A percentile compares a stretch with the other conserved stretches of the same genome.
These are phyloP conservation scores for Suillia variegata DNA, from an alignment of 2,888 invertebrate genomes.

Conservation along the genomic window DNA sequence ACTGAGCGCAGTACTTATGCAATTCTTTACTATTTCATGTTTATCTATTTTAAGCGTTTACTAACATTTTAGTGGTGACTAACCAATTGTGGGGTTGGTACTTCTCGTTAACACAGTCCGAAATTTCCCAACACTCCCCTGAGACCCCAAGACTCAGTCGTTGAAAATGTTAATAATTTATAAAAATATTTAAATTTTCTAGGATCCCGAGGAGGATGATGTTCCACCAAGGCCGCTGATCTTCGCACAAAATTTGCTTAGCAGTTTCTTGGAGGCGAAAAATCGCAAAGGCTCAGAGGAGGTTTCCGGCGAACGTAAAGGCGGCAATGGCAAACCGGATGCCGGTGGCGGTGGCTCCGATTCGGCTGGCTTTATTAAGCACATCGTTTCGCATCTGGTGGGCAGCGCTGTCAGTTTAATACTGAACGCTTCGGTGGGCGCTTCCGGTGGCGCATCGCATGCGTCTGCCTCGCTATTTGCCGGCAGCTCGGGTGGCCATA, in stretches of 20 bases:
- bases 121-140: too few relatives aligned
- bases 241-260: constrained; percentile 51
- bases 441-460: constrained; percentile 56
- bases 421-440: constrained; percentile 54
- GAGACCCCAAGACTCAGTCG: neutral
- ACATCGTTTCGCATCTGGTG: constrained; percentile 54
- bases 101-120: too few relatives aligned
- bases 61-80: constrained; percentile 14
- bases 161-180: neutral
- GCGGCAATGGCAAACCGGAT: neutral
- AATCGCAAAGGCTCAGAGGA: constrained; percentile 42
- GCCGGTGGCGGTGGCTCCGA: constrained; percentile 42
- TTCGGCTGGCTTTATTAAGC: constrained; percentile 55
- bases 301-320: constrained; percentile 37
- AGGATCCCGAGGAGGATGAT: constrained; percentile 61
- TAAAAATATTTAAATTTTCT: neutral
- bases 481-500: constrained; percentile 19
- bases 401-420: constrained; percentile 53
- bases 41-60: too few relatives aligned
- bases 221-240: constrained; percentile 51
- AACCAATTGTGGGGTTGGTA: constrained; percentile 16
- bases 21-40: constrained; percentile 19
- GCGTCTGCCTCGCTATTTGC: constrained; percentile 46
- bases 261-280: constrained; percentile 52
- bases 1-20: constrained; percentile 58